phyloP scores from a whole-genome alignment of 2,888 invertebrate genomes.

The Xanthorhoe spadicearia region DNA sequence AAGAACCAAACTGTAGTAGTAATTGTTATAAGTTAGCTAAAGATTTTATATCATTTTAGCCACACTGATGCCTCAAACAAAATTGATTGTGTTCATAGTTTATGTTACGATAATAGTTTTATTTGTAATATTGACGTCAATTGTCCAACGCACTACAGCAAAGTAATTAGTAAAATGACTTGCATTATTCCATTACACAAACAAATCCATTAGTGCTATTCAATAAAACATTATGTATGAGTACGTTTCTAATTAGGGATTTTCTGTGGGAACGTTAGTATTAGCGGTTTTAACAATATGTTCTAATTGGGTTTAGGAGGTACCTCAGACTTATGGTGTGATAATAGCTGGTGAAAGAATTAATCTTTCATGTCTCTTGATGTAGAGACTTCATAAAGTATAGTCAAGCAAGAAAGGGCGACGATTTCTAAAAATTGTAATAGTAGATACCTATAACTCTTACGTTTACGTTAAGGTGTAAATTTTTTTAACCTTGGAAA shows the following conservation, averaged over 20 bases:
- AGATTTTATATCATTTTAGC: no score
- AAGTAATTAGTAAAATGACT: not conserved
- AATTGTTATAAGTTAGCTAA: no score
- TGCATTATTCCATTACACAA: not conserved
- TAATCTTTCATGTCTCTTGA: not conserved
- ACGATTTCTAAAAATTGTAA: no score
- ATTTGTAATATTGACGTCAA: not conserved
- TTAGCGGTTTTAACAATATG: not conserved
- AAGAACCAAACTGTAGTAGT: no score
- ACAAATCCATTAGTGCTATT: slow-evolving; percentile 1
- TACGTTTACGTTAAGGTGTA: no score
- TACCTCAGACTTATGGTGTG: not conserved
- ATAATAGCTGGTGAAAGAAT: not conserved
- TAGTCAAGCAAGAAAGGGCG: no score
- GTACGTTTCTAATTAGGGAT: not conserved
- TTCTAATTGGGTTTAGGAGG: not conserved
- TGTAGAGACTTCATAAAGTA: not conserved
- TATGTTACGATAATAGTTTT: no score
- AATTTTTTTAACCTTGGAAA: no score
- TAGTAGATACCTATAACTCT: no score
- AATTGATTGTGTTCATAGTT: no score
- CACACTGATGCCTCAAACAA: no score
- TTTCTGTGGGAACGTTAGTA: not conserved
- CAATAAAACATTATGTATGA: slow-evolving; percentile 1
- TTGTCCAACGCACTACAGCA: not conserved